Percentiles rank a stretch among this genome's conserved stretches.
These are phyloP conservation scores for Nesogale talazaci DNA, from an alignment of 2,113 vertebrate species.

Conservation along the genomic window DNA sequence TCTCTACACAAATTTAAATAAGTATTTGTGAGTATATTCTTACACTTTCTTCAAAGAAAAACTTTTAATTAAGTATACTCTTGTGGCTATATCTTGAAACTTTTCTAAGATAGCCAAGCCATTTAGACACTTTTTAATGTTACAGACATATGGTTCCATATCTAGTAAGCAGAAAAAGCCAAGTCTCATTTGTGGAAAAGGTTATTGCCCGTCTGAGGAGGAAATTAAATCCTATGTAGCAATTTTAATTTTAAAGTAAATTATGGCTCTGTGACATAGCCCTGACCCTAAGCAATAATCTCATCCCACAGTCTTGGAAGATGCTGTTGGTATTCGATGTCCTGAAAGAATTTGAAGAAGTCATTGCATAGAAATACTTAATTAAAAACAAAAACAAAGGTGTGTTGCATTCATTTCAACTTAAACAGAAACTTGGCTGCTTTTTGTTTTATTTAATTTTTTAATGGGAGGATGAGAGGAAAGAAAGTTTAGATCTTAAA, in stretches of 20 bases:
- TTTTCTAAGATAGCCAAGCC: background rate
- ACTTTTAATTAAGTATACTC: background rate
- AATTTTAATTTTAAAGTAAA: constrained; percentile 74
- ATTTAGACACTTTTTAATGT: background rate
- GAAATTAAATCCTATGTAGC: constrained; percentile 65
- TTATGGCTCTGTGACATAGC: constrained; percentile 4
- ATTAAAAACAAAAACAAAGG: constrained; percentile 7
- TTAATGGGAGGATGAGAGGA: background rate
- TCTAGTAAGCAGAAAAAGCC: constrained; percentile 33
- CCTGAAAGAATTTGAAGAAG: constrained; percentile 39
- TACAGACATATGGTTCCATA: background rate
- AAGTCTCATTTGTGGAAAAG: background rate
- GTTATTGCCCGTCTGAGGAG: constrained; percentile 57
- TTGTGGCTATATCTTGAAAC: background rate
- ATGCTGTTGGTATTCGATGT: constrained; percentile 33
- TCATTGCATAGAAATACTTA: constrained; percentile 24
- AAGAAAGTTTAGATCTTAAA: constrained; percentile 18
- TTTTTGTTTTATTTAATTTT: constrained; percentile 8
- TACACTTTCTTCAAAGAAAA: background rate
- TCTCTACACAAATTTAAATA: background rate
- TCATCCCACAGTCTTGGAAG: constrained; percentile 45
- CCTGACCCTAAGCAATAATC: constrained; percentile 62
- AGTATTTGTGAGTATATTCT: background rate
- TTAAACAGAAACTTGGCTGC: constrained; percentile 18
- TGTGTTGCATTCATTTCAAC: constrained; percentile 42